phyloP scores from a whole-genome alignment of 2,888 invertebrate species.

The Cancer borealis region DNA sequence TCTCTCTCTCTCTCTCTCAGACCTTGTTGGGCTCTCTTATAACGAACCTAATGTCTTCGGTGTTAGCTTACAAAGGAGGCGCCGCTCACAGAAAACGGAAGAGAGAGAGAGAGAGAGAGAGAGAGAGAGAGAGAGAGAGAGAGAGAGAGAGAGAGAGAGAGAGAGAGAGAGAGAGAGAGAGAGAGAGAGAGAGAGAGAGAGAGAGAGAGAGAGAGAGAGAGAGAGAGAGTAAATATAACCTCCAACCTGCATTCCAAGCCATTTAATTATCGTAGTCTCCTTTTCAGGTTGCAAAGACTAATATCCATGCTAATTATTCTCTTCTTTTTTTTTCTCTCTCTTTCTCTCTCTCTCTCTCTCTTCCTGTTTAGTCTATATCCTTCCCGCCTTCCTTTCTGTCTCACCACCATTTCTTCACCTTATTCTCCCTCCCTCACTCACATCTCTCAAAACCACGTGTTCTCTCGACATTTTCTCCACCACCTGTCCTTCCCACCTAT shows the following conservation, averaged over 20 bases:
- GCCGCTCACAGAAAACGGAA: neutral
- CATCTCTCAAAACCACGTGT: neutral
- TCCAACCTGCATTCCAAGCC: neutral
- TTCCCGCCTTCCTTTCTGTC: neutral
- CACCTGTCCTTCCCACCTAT: neutral
- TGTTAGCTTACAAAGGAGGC: constrained; percentile 17
- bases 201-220: constrained; percentile 31
- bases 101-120: constrained; percentile 21
- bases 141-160: constrained; percentile 27
- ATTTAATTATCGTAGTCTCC: neutral
- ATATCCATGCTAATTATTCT: constrained; percentile 27
- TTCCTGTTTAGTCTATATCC: neutral
- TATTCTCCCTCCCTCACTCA: neutral
- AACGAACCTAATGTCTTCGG: constrained; percentile 34
- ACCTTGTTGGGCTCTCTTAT: constrained; percentile 5
- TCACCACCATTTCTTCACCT: neutral
- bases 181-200: neutral
- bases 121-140: neutral
- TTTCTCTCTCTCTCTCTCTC: neutral
- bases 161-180: constrained; percentile 29
- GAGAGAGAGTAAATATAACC: neutral
- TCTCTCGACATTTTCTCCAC: neutral
- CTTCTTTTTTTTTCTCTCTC: neutral
- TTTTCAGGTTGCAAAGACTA: neutral
- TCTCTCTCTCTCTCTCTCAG: constrained; percentile 1